Evolutionary conservation across 2,888 invertebrate species (phyloP).

Genomic region (Teleiodes luculella): DNA sequence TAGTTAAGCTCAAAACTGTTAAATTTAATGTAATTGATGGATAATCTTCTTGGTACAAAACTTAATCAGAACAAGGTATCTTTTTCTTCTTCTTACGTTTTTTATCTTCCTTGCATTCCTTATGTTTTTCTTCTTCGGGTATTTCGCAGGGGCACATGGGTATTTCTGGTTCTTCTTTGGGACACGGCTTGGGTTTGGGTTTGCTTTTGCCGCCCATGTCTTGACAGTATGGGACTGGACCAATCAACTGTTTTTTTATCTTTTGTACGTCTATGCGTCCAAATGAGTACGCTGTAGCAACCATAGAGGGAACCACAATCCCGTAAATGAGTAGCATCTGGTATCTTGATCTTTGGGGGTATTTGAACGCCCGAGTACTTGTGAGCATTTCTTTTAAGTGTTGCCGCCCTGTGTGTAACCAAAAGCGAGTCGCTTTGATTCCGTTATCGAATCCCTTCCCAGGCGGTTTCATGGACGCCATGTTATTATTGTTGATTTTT

Average conservation of each 20-base stretch:
- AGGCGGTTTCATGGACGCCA: background rate
- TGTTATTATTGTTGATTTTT: background rate
- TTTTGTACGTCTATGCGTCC: constrained; percentile 31
- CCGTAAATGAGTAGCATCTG: background rate
- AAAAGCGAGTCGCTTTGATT: constrained; percentile 54
- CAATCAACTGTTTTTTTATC: constrained; percentile 3
- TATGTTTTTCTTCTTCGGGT: background rate
- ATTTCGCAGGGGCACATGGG: constrained; percentile 17
- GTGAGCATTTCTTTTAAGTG: constrained; percentile 28
- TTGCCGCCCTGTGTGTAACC: constrained; percentile 44
- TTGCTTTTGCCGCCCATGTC: too few relatives aligned
- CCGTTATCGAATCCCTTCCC: constrained; percentile 28
- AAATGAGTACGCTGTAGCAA: constrained; percentile 17
- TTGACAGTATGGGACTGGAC: background rate
- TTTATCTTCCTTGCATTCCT: background rate
- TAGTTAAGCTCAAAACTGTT: background rate
- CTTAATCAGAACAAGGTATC: too few relatives aligned
- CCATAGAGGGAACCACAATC: background rate
- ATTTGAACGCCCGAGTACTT: too few relatives aligned
- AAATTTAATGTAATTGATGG: background rate
- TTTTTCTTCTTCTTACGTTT: background rate
- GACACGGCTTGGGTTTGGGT: background rate
- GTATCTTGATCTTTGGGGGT: background rate
- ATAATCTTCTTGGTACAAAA: too few relatives aligned
- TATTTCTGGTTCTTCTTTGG: constrained; percentile 1